A percentile compares a stretch with the other conserved stretches of the same genome.
Conservation (phyloP, 2,888 invertebrate genomes). For the Agriotes lineatus region DNA sequence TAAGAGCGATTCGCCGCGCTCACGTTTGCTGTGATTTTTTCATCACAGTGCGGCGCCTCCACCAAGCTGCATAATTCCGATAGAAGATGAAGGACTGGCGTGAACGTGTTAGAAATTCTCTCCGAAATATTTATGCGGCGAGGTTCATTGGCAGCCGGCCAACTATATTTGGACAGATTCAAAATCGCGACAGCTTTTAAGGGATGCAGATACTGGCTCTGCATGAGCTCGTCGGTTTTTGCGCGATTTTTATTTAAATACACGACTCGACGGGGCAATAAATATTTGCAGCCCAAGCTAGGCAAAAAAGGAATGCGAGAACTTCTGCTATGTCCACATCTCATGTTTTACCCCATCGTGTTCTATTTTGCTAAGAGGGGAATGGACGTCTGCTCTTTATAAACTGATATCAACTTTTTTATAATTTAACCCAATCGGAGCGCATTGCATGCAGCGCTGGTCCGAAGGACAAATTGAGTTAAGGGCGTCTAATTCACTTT, state of each 20-base stretch:
- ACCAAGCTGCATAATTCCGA: constrained; percentile 14
- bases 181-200: constrained; percentile 44
- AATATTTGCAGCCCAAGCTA: not conserved
- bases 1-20: not conserved
- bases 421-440: no score
- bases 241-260: constrained; percentile 8
- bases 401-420: no score
- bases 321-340: no score
- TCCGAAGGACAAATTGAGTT: no score
- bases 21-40: not conserved
- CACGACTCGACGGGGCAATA: not conserved
- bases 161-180: constrained; percentile 45
- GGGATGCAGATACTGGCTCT: constrained; percentile 24
- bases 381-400: no score
- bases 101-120: constrained; percentile 48
- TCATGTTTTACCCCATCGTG: no score
- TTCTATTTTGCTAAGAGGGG: no score
- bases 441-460: no score
- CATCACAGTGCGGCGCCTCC: not conserved
- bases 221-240: not conserved
- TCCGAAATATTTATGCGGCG: constrained; percentile 50
- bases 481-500: constrained; percentile 2
- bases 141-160: constrained; percentile 51
- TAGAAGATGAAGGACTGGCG: constrained; percentile 50
- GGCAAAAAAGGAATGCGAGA: not conserved